Base-by-base conservation (phyloP, 1,140 invertebrate species). In the Drosophila nigrodunni region DNA sequence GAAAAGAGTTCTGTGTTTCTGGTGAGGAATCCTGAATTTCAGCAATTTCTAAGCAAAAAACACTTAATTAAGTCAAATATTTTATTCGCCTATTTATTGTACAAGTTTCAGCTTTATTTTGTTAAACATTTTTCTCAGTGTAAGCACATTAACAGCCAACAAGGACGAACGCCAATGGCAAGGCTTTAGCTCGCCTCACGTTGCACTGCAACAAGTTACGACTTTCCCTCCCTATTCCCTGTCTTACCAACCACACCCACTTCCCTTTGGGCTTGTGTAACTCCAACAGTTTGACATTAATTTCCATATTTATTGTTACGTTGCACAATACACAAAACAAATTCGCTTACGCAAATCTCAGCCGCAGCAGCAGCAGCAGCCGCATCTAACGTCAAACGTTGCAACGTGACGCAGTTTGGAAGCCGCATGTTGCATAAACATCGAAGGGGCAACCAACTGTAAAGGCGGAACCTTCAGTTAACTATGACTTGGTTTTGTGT, bases 361-460 rank as follows among this genome's bases (percentile, higher is more conserved):
- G 81, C 55, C 35, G 30, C 67, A 59, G 74, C 64, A 69, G 59
- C 61, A 55, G 61, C 58, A 44, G 39, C 62, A 46, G 47, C 61
- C 43, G 41, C 62, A 46, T 35, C 62, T 30, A 52, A 58, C 74
- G 64, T 73, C 70, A 64, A 73, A 77, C 61, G 61, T 71, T 87
- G 83, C 82, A 87, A 87, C 83, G 82, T 87, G 82, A 87, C 83
- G 82, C 83, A 88, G 82, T 80, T 87, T 72, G 74, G 74, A 78
- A 81, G 60, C 77, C 55, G 58, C 77, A 66, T 79, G 83, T 87
- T 87, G 82, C 82, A 87, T 87, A 87, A 88, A 39, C 35, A 57
- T 30, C 54, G 39, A 59, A 9, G 34, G 65, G 55, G 47, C 72
- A 88, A 72, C 83, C 76, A 76, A 87, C 79, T 86, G 79, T 86